Conservation (phyloP, 2,797 vertebrate species). For the Danio albolineatus region DNA sequence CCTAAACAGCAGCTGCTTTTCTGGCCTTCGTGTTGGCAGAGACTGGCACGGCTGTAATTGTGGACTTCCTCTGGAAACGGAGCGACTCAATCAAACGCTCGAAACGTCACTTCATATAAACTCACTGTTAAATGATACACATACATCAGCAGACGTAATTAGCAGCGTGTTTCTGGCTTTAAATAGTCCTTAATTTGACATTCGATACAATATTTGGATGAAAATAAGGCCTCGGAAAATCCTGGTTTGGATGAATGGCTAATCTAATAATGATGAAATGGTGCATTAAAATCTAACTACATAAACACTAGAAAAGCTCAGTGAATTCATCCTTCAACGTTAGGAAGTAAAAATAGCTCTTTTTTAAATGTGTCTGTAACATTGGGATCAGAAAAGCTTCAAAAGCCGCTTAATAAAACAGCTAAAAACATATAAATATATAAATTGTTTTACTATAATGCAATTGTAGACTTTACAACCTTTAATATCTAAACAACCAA, state of each 20-base stretch:
- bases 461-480: not conserved
- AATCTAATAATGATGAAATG: slow-evolving; percentile 61
- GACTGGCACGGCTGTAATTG: slow-evolving; percentile 59
- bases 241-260: slow-evolving; percentile 58
- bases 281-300: slow-evolving; percentile 53
- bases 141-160: slow-evolving; percentile 62
- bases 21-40: slow-evolving; percentile 57
- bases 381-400: not conserved
- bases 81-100: slow-evolving; percentile 60
- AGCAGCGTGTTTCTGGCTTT: slow-evolving; percentile 58
- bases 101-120: slow-evolving; percentile 62
- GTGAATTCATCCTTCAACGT: slow-evolving; percentile 45
- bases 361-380: slow-evolving; percentile 27
- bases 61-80: slow-evolving; percentile 61
- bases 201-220: slow-evolving; percentile 61
- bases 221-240: slow-evolving; percentile 58
- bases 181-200: slow-evolving; percentile 60
- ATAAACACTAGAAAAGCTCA: slow-evolving; percentile 59
- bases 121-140: slow-evolving; percentile 59
- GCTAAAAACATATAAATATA: not conserved
- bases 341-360: slow-evolving; percentile 14
- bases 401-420: not conserved
- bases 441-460: not conserved
- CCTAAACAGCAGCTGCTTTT: slow-evolving; percentile 63
- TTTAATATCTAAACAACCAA: not conserved